Evolutionary conservation across 2,797 vertebrate species (phyloP).

Genomic region (Rhinogobio ventralis): DNA sequence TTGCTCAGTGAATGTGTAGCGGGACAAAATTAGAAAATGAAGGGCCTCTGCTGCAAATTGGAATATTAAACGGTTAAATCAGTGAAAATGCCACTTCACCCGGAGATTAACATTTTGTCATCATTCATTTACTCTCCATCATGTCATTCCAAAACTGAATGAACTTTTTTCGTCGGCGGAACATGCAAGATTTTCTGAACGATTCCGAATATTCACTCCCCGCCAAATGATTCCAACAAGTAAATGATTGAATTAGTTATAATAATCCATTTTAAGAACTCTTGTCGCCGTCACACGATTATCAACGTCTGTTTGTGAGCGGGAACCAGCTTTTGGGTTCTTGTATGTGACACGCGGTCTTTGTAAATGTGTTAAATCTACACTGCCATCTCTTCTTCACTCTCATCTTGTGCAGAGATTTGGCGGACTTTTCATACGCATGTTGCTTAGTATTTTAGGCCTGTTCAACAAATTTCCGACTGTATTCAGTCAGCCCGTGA

Average conservation of each 20-base stretch:
- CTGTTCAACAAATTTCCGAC: slow-evolving; percentile 2
- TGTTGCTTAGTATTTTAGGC: not conserved
- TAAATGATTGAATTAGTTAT: not conserved
- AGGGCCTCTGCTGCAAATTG: not conserved
- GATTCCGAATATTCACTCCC: too few species aligned
- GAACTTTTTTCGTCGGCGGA: too few species aligned
- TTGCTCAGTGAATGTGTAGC: not conserved
- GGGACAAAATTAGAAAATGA: not conserved
- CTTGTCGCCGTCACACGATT: too few species aligned
- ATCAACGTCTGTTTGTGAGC: not conserved
- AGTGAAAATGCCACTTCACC: not conserved
- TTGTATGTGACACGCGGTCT: not conserved
- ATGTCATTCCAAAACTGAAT: too few species aligned
- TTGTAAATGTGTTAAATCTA: not conserved
- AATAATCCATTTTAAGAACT: too few species aligned
- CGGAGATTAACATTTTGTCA: too few species aligned
- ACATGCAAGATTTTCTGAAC: too few species aligned
- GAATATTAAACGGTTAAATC: too few species aligned
- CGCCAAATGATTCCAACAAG: not conserved
- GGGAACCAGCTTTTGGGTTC: not conserved
- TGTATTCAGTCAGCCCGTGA: not conserved
- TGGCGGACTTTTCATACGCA: slow-evolving; percentile 35
- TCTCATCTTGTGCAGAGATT: not conserved
- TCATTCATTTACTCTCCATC: too few species aligned
- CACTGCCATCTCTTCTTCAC: not conserved